phyloP scores from a whole-genome alignment of 2,113 vertebrate species.

The Cygnus buccinator region DNA sequence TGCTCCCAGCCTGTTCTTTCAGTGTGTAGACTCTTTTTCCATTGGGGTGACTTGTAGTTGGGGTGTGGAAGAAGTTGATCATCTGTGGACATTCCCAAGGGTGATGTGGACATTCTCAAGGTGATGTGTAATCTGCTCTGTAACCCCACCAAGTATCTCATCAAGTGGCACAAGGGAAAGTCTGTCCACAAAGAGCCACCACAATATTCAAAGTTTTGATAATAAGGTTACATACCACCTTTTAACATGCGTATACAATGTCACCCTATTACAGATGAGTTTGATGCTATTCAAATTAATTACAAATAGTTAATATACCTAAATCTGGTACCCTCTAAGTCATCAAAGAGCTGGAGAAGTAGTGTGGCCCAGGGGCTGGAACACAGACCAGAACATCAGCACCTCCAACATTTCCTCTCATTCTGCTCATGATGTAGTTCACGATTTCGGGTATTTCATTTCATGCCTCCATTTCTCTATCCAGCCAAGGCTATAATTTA shows the following conservation, averaged over 20 bases:
- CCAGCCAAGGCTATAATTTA: background rate
- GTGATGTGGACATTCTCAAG: background rate
- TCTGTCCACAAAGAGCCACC: background rate
- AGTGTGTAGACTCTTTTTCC: background rate
- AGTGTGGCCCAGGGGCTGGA: background rate
- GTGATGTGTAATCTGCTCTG: background rate
- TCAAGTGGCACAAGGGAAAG: background rate
- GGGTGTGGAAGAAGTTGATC: background rate
- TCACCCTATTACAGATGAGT: background rate
- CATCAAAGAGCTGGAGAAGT: background rate
- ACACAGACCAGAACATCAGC: background rate
- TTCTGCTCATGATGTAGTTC: background rate
- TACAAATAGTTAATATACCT: background rate
- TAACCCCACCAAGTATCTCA: background rate
- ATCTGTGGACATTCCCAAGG: background rate
- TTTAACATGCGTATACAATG: background rate
- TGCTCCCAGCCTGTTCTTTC: background rate
- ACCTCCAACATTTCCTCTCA: background rate
- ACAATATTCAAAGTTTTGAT: background rate
- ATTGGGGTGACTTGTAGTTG: background rate
- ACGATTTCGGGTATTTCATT: background rate
- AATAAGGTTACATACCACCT: background rate
- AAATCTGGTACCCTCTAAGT: background rate
- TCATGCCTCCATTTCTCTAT: background rate
- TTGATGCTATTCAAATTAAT: background rate